Conservation (phyloP, 2,113 vertebrate genomes). For the Gallinago media region DNA sequence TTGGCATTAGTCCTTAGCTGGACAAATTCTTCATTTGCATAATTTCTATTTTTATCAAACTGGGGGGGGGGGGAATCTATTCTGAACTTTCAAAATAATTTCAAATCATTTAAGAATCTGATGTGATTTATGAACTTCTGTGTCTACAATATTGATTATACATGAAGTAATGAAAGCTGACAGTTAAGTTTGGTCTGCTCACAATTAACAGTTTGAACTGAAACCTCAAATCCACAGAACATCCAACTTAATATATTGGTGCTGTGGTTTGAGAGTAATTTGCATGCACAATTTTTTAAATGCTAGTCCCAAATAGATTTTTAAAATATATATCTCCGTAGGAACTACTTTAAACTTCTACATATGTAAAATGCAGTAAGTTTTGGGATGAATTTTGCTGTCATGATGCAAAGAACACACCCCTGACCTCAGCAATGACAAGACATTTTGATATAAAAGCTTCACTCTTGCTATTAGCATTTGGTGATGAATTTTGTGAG, state of each 20-base stretch:
- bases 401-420: background rate
- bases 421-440: background rate
- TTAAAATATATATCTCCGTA: background rate
- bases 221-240: background rate
- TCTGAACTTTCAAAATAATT: background rate
- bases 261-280: background rate
- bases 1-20: background rate
- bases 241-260: background rate
- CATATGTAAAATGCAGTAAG: accelerated
- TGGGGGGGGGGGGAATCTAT: background rate
- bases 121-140: background rate
- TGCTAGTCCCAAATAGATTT: background rate
- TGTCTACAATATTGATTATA: background rate
- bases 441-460: background rate
- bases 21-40: background rate
- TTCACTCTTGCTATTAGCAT: background rate
- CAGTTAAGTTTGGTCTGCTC: background rate
- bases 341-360: background rate
- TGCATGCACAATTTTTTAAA: background rate
- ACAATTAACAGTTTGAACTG: background rate
- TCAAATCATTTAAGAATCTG: background rate
- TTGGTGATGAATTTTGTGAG: background rate
- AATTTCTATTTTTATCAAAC: background rate
- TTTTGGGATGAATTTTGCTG: background rate
- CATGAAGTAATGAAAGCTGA: background rate